Conservation (phyloP, 2,113 vertebrate genomes). For the Climacteris rufus region DNA sequence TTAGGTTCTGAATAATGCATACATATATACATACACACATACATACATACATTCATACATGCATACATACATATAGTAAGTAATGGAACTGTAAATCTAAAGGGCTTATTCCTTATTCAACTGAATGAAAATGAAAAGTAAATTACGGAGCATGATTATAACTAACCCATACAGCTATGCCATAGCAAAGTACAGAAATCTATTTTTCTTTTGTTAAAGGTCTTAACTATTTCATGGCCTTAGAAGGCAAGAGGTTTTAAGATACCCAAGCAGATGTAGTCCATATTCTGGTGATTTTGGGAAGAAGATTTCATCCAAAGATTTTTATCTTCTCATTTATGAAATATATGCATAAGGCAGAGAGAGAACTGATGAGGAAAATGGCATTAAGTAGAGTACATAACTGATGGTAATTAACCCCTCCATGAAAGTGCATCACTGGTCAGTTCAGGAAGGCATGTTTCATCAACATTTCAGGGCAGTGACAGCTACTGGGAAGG, state of each 20-base stretch:
- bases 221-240: constrained; percentile 31
- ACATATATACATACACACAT: neutral
- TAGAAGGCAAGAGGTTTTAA: neutral
- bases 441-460: neutral
- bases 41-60: neutral
- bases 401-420: neutral
- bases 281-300: neutral
- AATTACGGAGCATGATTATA: neutral
- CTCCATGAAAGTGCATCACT: neutral
- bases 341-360: neutral
- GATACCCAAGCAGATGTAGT: neutral
- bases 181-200: neutral
- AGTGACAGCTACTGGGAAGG: neutral
- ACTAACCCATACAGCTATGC: neutral
- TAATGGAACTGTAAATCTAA: constrained; percentile 47
- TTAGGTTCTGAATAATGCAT: constrained; percentile 44
- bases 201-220: neutral
- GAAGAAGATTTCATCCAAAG: neutral
- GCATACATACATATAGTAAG: constrained; percentile 7
- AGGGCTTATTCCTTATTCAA: constrained; percentile 43
- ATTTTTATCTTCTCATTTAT: neutral
- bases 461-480: neutral
- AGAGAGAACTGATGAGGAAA: neutral
- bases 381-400: neutral
- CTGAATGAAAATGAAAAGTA: neutral